phyloP scores from a whole-genome alignment of 2,797 vertebrate genomes.

The Gadopsis bispinosus region DNA sequence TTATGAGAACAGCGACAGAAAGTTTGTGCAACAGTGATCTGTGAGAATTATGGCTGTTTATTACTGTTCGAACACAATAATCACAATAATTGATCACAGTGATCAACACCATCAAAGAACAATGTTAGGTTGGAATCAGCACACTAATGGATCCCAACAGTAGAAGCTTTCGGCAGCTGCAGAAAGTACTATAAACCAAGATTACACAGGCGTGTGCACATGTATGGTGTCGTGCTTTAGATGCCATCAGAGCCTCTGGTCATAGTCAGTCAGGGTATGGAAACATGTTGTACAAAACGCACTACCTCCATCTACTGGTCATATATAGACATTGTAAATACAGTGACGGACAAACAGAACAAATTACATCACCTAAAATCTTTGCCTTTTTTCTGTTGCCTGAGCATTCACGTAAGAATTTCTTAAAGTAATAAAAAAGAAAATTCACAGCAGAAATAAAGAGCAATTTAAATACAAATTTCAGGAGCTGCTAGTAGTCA shows the following conservation, averaged over 20 bases:
- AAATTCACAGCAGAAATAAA: too few species aligned
- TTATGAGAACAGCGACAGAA: neutral
- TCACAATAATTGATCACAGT: too few species aligned
- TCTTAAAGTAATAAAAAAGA: neutral
- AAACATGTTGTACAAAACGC: neutral
- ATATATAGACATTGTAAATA: neutral
- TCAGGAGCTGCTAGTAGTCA: neutral
- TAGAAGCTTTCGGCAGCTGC: neutral
- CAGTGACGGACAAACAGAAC: neutral
- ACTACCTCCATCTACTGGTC: slow-evolving; percentile 57
- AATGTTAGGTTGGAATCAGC: neutral
- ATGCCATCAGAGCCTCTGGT: neutral
- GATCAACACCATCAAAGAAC: neutral
- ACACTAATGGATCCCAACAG: neutral
- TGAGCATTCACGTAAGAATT: neutral
- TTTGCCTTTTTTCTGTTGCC: neutral
- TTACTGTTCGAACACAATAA: too few species aligned
- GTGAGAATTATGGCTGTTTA: neutral
- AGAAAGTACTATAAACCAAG: neutral
- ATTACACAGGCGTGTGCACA: neutral
- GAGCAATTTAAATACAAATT: neutral
- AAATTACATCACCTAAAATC: neutral
- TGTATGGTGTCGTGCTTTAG: neutral
- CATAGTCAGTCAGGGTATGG: neutral
- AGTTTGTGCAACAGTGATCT: neutral